Percentiles rank a stretch among this genome's conserved stretches.
Conservation (phyloP, 2,797 vertebrate genomes). For the Neopelma chrysocephalum region DNA sequence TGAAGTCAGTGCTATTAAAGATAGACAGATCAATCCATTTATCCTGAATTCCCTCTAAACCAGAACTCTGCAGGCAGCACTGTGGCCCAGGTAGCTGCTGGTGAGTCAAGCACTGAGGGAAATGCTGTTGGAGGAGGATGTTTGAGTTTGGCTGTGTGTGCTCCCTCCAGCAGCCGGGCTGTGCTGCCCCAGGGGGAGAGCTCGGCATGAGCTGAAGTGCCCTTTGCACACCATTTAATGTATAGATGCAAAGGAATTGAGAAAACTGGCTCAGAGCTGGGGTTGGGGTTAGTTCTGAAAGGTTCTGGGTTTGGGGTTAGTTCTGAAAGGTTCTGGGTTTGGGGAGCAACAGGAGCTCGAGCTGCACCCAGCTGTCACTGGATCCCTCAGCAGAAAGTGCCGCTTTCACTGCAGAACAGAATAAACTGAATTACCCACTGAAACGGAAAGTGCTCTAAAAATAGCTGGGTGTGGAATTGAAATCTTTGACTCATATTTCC, state of each 20-base stretch:
- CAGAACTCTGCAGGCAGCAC: neutral
- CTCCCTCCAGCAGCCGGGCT: neutral
- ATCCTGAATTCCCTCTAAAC: neutral
- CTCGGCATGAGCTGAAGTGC: neutral
- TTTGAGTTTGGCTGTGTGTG: neutral
- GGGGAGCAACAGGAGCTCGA: neutral
- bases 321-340: neutral
- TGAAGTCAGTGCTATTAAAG: neutral
- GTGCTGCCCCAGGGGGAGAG: neutral
- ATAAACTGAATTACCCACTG: neutral
- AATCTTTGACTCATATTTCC: constrained; percentile 63
- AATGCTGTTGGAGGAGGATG: neutral
- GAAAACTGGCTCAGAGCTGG: neutral
- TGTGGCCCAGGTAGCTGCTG: neutral
- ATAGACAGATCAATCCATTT: neutral
- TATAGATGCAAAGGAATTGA: fast-evolving
- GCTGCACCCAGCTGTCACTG: neutral
- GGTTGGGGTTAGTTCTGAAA: neutral
- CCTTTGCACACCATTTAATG: fast-evolving
- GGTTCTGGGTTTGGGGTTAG: neutral
- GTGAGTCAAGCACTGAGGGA: neutral
- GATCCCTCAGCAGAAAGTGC: neutral
- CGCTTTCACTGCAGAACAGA: neutral
- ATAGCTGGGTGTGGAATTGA: constrained; percentile 60
- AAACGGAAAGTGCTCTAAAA: constrained; percentile 59